Base-by-base conservation (phyloP, 2,888 invertebrate species). In the Phlogophora meticulosa region DNA sequence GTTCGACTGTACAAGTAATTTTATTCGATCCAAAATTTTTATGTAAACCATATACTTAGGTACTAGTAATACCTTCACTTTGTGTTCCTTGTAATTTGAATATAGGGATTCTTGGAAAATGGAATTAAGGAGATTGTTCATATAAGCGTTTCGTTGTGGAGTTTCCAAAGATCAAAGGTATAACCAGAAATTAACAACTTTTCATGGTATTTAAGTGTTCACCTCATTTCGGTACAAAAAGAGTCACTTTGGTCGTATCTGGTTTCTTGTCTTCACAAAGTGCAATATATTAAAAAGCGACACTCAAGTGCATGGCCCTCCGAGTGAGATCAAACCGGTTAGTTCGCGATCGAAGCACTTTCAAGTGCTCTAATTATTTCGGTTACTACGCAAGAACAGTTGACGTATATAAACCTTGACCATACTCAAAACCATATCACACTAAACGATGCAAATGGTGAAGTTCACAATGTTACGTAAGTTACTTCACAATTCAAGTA, bases 331-430 rank as follows among this genome's bases (percentile, higher is more conserved):
- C 13, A 13, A 20, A 77, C 72, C 72, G 72, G 80, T 82, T 73
- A 55, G 20, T 10, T 48, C n/a, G 36, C 67, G 13, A 32, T 49
- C 28, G 40, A 40, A 5, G 38, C 55, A 74, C 80, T 77, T 82
- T 77, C 77, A 49, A 72, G n/a, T 56, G 57, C 42, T 71, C 68
- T 20, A 53, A 58, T 74, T 81, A 61, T 62, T 69, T 70, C 11
- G 52, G 43, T 53, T 46, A 52, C 32, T 38, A 45, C 17, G 32
- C 36, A 32, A 42, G 11, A 22, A 9, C 28, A 13, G 11, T n/a
- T 15, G 10, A 24, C 5, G 5, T 15, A 24, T 61, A 0, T 4
- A 28, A 28, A 10, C 9, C 5, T 20, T 38, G 20, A 38, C 10
- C 15, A 28, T 20, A n/a, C 11, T 22, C 7, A 17, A 7, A 17